Conservation (phyloP, 2,113 vertebrate genomes). For the Hystrix cristata region DNA sequence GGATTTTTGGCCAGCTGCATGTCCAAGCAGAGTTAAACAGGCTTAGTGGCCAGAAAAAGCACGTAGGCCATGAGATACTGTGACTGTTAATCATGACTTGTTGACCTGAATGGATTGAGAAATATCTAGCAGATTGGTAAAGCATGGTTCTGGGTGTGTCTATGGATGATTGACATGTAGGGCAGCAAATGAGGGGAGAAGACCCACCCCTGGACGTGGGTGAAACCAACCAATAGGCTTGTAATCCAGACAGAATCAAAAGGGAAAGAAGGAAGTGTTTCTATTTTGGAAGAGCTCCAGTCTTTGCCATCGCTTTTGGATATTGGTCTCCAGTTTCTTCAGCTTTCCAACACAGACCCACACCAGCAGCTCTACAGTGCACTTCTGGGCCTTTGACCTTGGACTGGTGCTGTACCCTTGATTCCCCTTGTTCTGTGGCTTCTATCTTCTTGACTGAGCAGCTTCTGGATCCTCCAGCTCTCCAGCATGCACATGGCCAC, state of each 20-base stretch:
- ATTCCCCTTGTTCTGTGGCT: background rate
- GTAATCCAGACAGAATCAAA: background rate
- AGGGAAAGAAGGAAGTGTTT: background rate
- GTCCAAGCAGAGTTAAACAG: background rate
- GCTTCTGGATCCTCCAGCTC: background rate
- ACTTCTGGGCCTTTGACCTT: background rate
- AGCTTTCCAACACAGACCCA: background rate
- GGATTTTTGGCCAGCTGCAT: background rate
- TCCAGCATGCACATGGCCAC: background rate
- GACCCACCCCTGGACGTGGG: background rate
- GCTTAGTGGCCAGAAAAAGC: background rate
- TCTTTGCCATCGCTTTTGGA: background rate
- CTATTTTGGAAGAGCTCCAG: background rate
- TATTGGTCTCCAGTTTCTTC: background rate
- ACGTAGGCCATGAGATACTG: background rate
- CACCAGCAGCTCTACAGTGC: background rate
- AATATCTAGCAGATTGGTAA: background rate
- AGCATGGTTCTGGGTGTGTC: background rate
- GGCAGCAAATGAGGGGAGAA: background rate
- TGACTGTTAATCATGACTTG: background rate
- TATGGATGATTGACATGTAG: background rate
- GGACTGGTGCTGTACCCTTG: background rate
- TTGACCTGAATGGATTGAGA: background rate
- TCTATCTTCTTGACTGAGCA: background rate
- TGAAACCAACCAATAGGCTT: background rate